These are phyloP conservation scores for Myotis findleyi DNA, from an alignment of 2,797 vertebrate genomes.

Conservation along the genomic window DNA sequence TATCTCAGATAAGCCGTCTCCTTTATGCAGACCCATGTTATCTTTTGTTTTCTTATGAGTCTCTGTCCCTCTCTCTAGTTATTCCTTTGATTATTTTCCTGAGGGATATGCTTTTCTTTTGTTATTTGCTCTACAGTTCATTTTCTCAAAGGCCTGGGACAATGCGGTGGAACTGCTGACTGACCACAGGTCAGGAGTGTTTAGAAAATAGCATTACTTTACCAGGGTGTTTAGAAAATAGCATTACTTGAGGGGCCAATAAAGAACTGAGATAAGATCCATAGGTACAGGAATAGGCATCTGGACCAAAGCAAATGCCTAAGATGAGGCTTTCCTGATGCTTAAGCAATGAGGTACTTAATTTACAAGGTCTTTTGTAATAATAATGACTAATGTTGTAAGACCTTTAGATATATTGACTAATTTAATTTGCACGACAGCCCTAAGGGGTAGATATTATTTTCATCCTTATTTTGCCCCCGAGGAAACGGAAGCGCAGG, in stretches of 20 bases:
- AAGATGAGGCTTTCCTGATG: neutral
- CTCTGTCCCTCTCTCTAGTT: neutral
- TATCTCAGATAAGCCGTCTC: neutral
- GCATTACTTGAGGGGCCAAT: neutral
- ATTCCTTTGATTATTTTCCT: neutral
- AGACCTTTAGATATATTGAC: neutral
- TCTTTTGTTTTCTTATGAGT: neutral
- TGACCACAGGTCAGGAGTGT: neutral
- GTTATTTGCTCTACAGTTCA: neutral
- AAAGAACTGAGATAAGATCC: neutral
- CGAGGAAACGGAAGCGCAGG: neutral
- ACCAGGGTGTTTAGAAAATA: neutral
- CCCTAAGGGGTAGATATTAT: neutral
- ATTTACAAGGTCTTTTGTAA: neutral
- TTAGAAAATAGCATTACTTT: neutral
- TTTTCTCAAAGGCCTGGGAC: neutral
- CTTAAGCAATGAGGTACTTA: neutral
- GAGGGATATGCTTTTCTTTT: neutral
- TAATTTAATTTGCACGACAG: neutral
- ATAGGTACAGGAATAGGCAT: neutral
- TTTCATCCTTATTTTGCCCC: neutral
- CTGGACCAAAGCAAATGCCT: neutral
- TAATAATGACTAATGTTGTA: neutral
- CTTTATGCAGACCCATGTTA: neutral
- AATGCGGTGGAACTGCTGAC: neutral